Conservation (phyloP, 2,797 vertebrate species). For the Amphiprion clarkii region DNA sequence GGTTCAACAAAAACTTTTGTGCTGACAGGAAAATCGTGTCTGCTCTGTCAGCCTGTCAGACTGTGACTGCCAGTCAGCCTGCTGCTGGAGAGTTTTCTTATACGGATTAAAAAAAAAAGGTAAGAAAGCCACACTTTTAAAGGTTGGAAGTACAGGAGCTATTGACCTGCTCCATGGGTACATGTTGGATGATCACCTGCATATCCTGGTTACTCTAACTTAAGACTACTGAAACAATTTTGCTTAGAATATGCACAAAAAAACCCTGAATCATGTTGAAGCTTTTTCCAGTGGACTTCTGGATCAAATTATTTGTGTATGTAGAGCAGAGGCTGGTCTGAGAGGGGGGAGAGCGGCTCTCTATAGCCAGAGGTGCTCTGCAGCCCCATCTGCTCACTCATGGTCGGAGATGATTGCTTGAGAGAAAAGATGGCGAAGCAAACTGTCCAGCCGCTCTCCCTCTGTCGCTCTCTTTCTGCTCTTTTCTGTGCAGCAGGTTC, state of each 20-base stretch:
- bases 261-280: background rate
- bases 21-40: too few relatives aligned
- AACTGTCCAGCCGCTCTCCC: conserved; percentile 39
- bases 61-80: too few relatives aligned
- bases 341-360: conserved; percentile 16
- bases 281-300: conserved; percentile 4
- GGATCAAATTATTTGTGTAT: conserved; percentile 21
- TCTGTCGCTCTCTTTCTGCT: conserved; percentile 14
- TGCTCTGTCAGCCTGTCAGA: too few relatives aligned
- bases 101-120: background rate
- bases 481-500: conserved; percentile 66
- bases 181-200: background rate
- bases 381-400: conserved; percentile 72
- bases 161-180: too few relatives aligned
- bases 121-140: too few relatives aligned
- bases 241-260: conserved; percentile 10
- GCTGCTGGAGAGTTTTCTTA: too few relatives aligned
- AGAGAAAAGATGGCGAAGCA: conserved; percentile 49
- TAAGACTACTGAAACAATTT: background rate
- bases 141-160: too few relatives aligned
- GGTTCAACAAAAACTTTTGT: too few relatives aligned
- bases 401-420: conserved; percentile 51
- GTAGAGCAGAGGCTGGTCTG: conserved; percentile 41
- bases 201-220: background rate
- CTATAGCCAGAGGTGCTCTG: conserved; percentile 76